Conservation (phyloP, 2,888 invertebrate genomes). For the Podabrus alpinus region DNA sequence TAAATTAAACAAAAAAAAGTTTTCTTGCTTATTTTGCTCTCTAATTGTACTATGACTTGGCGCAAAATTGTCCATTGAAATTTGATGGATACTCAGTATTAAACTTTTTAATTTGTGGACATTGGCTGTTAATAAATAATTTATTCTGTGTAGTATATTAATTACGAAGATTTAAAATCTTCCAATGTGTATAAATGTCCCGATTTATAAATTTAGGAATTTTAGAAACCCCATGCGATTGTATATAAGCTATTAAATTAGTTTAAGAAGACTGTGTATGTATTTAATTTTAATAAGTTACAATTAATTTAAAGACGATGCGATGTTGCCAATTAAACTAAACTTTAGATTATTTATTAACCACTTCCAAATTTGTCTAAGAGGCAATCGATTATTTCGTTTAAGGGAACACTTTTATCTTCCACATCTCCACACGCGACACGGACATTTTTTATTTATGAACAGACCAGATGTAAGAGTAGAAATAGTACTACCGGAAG, state of each 20-base stretch:
- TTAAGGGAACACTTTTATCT: not conserved
- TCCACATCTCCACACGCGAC: not conserved
- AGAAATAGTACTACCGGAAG: not conserved
- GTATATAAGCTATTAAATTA: slow-evolving; percentile 41
- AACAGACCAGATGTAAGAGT: not conserved
- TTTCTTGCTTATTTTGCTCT: slow-evolving; percentile 6
- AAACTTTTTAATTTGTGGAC: slow-evolving; percentile 17
- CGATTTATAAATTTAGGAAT: slow-evolving; percentile 15
- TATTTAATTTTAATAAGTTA: slow-evolving; percentile 34
- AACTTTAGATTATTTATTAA: slow-evolving; percentile 26
- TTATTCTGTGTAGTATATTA: slow-evolving; percentile 26
- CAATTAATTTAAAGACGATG: slow-evolving; percentile 26
- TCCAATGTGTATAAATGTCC: slow-evolving; percentile 18
- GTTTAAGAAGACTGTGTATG: slow-evolving; percentile 44
- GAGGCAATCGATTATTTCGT: slow-evolving; percentile 13
- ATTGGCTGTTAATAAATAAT: slow-evolving; percentile 33
- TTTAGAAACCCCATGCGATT: slow-evolving; percentile 29
- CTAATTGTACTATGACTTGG: slow-evolving; percentile 11
- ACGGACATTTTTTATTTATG: not conserved
- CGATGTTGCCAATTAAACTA: slow-evolving; percentile 25
- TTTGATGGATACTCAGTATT: slow-evolving; percentile 15
- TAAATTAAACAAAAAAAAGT: not conserved
- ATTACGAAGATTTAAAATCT: slow-evolving; percentile 10
- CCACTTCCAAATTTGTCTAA: slow-evolving; percentile 30
- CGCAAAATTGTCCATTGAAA: not conserved